Conservation (phyloP, 2,888 invertebrate genomes). For the Melanostoma mellinum region DNA sequence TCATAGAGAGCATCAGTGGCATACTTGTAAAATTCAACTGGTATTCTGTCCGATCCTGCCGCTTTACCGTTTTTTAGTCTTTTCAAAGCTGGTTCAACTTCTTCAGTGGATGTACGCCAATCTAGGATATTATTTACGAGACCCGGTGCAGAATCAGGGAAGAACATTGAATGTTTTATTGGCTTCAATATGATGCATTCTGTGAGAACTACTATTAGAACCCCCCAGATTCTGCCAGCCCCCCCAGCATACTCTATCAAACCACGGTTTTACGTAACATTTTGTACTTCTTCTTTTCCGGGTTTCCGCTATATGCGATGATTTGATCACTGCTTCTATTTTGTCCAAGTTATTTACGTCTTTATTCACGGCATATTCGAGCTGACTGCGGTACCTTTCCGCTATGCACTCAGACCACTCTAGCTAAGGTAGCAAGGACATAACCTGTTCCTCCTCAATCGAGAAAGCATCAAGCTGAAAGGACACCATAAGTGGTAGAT, state of each 20-base stretch:
- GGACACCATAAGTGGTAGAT: not conserved
- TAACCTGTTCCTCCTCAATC: not conserved
- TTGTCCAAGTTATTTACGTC: not conserved
- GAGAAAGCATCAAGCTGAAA: not conserved
- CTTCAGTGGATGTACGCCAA: too few relatives aligned
- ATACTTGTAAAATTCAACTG: too few relatives aligned
- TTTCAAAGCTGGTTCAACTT: too few relatives aligned
- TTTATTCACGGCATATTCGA: not conserved
- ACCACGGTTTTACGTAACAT: not conserved
- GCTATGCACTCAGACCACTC: not conserved
- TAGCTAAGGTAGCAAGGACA: not conserved
- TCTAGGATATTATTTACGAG: too few relatives aligned
- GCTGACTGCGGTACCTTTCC: too few relatives aligned
- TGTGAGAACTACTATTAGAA: not conserved
- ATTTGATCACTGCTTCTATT: constrained; percentile 1
- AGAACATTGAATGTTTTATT: too few relatives aligned
- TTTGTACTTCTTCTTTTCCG: not conserved
- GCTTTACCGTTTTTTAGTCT: too few relatives aligned
- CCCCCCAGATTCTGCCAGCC: not conserved
- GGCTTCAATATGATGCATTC: not conserved
- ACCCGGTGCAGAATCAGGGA: too few relatives aligned
- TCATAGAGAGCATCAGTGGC: too few relatives aligned
- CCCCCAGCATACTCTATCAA: not conserved
- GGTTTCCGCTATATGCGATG: not conserved
- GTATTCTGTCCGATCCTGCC: too few relatives aligned